A percentile compares a stretch with the other conserved stretches of the same genome.
phyloP scores from a whole-genome alignment of 1,140 invertebrate species.

The Venturia canescens region DNA sequence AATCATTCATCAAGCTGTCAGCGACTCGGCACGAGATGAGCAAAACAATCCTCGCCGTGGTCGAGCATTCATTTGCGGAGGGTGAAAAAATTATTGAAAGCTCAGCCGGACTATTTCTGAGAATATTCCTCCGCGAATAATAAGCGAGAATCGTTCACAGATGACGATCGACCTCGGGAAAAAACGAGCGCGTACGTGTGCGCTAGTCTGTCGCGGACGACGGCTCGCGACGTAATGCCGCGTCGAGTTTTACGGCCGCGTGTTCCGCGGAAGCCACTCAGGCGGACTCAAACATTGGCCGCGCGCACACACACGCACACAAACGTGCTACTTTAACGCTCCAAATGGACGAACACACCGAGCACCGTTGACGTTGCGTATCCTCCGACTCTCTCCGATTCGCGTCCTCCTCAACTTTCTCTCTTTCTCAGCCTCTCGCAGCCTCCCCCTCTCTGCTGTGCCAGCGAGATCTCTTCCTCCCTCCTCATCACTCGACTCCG shows the following conservation, averaged over 20 bases:
- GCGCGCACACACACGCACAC: constrained; percentile 5
- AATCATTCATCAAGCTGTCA: too few relatives aligned
- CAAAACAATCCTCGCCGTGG: too few relatives aligned
- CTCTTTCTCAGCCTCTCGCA: constrained; percentile 40
- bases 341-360: not conserved
- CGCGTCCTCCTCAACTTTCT: constrained; percentile 52
- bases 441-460: constrained; percentile 46
- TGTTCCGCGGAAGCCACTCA: constrained; percentile 68
- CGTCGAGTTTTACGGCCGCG: constrained; percentile 62
- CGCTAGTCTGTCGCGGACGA: constrained; percentile 71
- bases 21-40: too few relatives aligned
- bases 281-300: constrained; percentile 58
- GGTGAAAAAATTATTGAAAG: too few relatives aligned
- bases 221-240: constrained; percentile 75
- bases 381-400: constrained; percentile 45
- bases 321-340: not conserved
- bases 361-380: not conserved
- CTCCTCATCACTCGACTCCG: constrained; percentile 24
- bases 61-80: too few relatives aligned
- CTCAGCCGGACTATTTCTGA: too few relatives aligned
- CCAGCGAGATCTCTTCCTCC: constrained; percentile 53
- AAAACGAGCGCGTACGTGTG: not conserved
- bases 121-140: too few relatives aligned
- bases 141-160: too few relatives aligned
- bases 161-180: not conserved